Conservation (phyloP, 2,113 vertebrate species). For the Nesospiza acunhae region DNA sequence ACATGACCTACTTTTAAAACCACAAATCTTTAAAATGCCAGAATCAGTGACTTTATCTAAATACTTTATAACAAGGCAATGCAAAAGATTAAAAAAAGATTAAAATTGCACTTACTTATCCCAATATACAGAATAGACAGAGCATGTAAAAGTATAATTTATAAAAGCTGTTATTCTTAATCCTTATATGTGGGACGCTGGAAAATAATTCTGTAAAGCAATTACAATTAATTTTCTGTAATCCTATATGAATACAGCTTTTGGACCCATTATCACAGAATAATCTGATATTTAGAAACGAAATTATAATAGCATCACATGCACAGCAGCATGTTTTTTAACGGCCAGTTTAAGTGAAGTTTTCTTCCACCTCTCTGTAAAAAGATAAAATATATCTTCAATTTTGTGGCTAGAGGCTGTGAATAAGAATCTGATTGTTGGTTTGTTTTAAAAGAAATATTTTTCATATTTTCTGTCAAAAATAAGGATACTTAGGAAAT, state of each 20-base stretch:
- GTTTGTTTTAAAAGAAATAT: background rate
- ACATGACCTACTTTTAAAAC: slow-evolving; percentile 34
- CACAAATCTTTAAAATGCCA: background rate
- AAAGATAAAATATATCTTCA: background rate
- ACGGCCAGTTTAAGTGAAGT: background rate
- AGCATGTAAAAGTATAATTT: background rate
- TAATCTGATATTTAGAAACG: background rate
- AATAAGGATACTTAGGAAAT: background rate
- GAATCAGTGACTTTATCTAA: background rate
- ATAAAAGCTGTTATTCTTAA: background rate
- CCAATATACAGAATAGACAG: background rate
- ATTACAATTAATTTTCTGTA: background rate
- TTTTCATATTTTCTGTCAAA: background rate
- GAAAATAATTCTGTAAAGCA: background rate
- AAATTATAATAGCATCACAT: background rate
- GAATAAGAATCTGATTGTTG: background rate
- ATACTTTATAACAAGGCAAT: background rate
- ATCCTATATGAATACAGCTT: background rate
- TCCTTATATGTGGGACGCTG: background rate
- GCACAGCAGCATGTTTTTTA: background rate
- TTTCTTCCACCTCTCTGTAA: background rate
- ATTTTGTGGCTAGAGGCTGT: background rate
- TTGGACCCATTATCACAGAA: background rate
- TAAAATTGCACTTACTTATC: background rate
- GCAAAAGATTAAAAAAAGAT: background rate